Base-by-base conservation (phyloP, 37 sponge, comb jelly and placozoan genomes). In the Corticium candelabrum region DNA sequence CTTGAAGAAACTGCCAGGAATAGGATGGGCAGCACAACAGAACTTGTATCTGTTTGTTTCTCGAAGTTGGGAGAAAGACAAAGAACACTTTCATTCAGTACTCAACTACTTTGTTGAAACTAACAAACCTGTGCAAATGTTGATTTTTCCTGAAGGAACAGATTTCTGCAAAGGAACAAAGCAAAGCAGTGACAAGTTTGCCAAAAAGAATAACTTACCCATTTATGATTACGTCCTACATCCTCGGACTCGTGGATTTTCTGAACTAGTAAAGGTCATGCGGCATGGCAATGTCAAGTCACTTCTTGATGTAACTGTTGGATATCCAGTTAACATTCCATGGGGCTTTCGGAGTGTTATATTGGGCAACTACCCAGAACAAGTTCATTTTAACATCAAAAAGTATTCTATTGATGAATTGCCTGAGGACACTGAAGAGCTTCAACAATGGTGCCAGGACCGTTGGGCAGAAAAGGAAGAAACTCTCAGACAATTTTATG, bases 101-200 rank as follows among this genome's bases (percentile, higher is more conserved):
- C 35, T 87, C 15, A 0, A 68, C 29, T 89, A 92, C 83, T 87
- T 87, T 38, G 76, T 43, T 15, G 62, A 80, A 34, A 74, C 67
- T 11, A 37, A 77, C 27, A 86, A 84, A 41, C 94, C 94, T 1
- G 27, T 88, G 34, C 90, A 96, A 74, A 77, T 96, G 11, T 79
- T 96, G 34, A 5, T 96, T 41, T 96, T 96, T 43, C 97, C 97
- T 0, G 97, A 96, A 76, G 97, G 97, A 4, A 93, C 97, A 32
- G 91, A 96, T 79, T 84, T 86, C 38, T 86, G 87, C 57, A 37
- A 69, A 0, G 67, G 67, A 35, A 88, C 88, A 67, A 88, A 82
- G 41, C 72, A 34, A 31, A 87, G 82, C 56, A 81, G 84, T 4
- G 81, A 90, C 30, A 36, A 57, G 0, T 96, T 74, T 78, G 89